These are phyloP conservation scores for Cheilosia vernalis DNA, from an alignment of 2,888 invertebrate genomes.

Conservation along the genomic window DNA sequence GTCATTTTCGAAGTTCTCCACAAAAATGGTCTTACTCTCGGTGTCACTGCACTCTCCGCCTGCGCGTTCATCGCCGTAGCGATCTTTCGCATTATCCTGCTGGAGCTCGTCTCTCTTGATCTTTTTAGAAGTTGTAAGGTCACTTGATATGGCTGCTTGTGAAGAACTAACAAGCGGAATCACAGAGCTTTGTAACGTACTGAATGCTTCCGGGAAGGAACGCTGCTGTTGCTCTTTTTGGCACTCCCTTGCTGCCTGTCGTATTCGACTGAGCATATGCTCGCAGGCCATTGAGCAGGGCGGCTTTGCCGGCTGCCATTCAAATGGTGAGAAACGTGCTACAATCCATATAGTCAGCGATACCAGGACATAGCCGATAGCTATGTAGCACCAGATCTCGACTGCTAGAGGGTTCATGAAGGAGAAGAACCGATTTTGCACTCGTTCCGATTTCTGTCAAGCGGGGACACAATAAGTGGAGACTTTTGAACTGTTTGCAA, in stretches of 20 bases:
- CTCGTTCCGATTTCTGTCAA: conserved; percentile 85
- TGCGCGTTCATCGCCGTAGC: not conserved
- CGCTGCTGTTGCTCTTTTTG: conserved; percentile 71
- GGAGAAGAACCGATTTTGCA: conserved; percentile 89
- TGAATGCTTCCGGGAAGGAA: conserved; percentile 5
- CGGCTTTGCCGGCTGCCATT: conserved; percentile 88
- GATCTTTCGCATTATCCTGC: not conserved
- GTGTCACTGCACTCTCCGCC: conserved; percentile 53
- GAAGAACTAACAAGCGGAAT: conserved; percentile 33
- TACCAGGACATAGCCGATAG: conserved; percentile 91
- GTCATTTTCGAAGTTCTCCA: conserved; percentile 41
- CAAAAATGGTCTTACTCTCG: conserved; percentile 58
- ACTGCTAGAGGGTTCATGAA: conserved; percentile 93
- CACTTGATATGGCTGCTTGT: not conserved
- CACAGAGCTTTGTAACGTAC: conserved; percentile 15
- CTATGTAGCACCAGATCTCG: conserved; percentile 93
- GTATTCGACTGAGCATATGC: conserved; percentile 77
- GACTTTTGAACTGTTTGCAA: not conserved
- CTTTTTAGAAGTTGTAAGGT: not conserved
- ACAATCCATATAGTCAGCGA: conserved; percentile 92
- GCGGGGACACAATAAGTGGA: conserved; percentile 14
- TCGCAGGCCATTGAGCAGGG: conserved; percentile 85
- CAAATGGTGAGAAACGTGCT: conserved; percentile 92
- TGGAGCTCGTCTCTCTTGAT: not conserved
- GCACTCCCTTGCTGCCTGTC: conserved; percentile 63